Percentiles rank a stretch among this genome's conserved stretches.
Conservation (phyloP, 2,888 invertebrate species). For the Dicycla oo region DNA sequence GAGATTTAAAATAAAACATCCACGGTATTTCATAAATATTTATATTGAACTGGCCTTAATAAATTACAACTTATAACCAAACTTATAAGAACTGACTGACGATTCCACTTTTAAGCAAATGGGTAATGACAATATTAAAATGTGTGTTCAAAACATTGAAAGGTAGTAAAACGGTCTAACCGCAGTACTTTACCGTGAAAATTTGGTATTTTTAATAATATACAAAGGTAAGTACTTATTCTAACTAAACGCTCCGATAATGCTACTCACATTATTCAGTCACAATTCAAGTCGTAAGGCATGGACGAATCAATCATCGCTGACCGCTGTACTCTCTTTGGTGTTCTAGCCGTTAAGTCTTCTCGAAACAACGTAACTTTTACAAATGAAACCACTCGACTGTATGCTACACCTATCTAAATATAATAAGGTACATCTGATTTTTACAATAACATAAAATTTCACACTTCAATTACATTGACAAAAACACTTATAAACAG, state of each 20-base stretch:
- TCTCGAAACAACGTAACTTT: conserved; percentile 70
- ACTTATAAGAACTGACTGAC: conserved; percentile 77
- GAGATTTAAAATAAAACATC: conserved; percentile 59
- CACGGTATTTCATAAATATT: conserved; percentile 77
- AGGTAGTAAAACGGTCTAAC: conserved; percentile 73
- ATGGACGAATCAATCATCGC: conserved; percentile 71
- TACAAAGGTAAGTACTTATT: conserved; percentile 55
- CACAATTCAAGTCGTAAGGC: conserved; percentile 69
- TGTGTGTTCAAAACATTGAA: conserved; percentile 51
- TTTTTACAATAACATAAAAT: conserved; percentile 60
- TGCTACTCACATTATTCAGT: conserved; percentile 71
- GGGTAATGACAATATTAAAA: conserved; percentile 47
- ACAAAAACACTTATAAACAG: conserved; percentile 56
- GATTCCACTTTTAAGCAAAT: conserved; percentile 62
- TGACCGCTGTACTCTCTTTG: conserved; percentile 80
- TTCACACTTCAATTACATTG: conserved; percentile 64
- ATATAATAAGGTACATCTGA: conserved; percentile 62
- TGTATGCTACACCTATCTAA: conserved; percentile 63
- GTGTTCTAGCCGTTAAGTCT: conserved; percentile 88
- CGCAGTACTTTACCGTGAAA: conserved; percentile 65
- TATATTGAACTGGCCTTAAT: conserved; percentile 86
- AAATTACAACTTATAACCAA: conserved; percentile 80
- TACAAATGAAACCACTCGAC: conserved; percentile 66
- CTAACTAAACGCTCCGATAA: conserved; percentile 65
- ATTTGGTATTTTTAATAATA: conserved; percentile 61